These are phyloP conservation scores for Goniozus legneri DNA, from an alignment of 1,140 invertebrate species.

Conservation along the genomic window DNA sequence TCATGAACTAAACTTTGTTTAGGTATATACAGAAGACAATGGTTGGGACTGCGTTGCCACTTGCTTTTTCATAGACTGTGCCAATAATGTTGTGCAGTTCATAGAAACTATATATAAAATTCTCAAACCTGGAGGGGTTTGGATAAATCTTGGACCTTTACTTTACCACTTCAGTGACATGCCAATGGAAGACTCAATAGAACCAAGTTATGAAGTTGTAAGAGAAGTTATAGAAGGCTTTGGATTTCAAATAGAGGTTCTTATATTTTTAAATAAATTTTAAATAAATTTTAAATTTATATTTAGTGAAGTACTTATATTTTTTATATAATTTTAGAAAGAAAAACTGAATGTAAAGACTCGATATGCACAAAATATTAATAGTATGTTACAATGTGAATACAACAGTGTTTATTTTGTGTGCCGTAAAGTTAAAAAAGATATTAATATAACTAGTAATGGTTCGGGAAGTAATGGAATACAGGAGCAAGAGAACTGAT, in stretches of 20 bases:
- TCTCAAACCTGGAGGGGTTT: conserved; percentile 81
- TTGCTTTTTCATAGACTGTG: conserved; percentile 98
- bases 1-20: conserved; percentile 1
- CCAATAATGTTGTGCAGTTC: conserved; percentile 92
- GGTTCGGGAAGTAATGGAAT: conserved; percentile 38
- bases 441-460: conserved; percentile 25
- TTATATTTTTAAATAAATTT: conserved; percentile 14
- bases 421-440: conserved; percentile 66
- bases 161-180: conserved; percentile 94
- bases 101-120: conserved; percentile 93
- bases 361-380: conserved; percentile 87
- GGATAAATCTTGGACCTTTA: conserved; percentile 91
- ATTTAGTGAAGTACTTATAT: conserved; percentile 24
- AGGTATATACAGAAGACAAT: conserved; percentile 73
- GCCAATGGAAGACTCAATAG: conserved; percentile 85
- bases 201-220: conserved; percentile 87
- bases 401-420: conserved; percentile 90
- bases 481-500: conserved; percentile 38
- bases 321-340: conserved; percentile 59
- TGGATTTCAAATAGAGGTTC: conserved; percentile 85
- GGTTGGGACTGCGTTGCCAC: conserved; percentile 92
- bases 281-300: conserved; percentile 1
- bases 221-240: conserved; percentile 76
- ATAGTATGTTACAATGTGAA: conserved; percentile 89
- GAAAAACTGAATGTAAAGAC: conserved; percentile 74